These are phyloP conservation scores for Cirrhinus mrigala DNA, from an alignment of 2,797 vertebrate species.

Conservation along the genomic window DNA sequence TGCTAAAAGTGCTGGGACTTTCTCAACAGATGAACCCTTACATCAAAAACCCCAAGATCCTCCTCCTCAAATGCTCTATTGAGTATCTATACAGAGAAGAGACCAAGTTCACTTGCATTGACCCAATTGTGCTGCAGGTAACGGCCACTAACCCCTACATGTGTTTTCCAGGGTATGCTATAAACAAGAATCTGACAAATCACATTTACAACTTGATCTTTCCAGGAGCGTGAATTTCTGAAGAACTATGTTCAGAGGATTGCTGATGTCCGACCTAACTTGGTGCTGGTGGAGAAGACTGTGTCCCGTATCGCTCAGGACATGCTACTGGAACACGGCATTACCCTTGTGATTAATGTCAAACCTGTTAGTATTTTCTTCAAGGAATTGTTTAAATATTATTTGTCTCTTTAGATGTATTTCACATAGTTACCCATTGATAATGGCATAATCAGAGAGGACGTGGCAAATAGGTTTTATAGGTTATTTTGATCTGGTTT, in stretches of 20 bases:
- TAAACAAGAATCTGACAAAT: background rate
- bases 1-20: background rate
- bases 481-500: background rate
- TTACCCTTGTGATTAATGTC: slow-evolving; percentile 96
- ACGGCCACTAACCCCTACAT: slow-evolving; percentile 19
- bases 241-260: slow-evolving; percentile 98
- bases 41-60: slow-evolving; percentile 97
- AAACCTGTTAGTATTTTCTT: slow-evolving; percentile 86
- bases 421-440: too few relatives aligned
- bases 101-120: slow-evolving; percentile 97
- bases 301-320: slow-evolving; percentile 98
- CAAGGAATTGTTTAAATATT: background rate
- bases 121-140: slow-evolving; percentile 98
- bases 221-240: slow-evolving; percentile 95
- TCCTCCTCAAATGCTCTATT: slow-evolving; percentile 97
- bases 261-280: slow-evolving; percentile 92
- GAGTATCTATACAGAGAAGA: slow-evolving; percentile 98
- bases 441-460: background rate
- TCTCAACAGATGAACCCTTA: slow-evolving; percentile 91
- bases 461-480: background rate
- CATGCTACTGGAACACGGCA: slow-evolving; percentile 96
- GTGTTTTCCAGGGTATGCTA: too few relatives aligned
- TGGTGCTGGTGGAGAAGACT: slow-evolving; percentile 97
- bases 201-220: background rate
- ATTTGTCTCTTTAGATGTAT: background rate